Conservation (phyloP, 2,888 invertebrate genomes). For the Ophion ventricosus region DNA sequence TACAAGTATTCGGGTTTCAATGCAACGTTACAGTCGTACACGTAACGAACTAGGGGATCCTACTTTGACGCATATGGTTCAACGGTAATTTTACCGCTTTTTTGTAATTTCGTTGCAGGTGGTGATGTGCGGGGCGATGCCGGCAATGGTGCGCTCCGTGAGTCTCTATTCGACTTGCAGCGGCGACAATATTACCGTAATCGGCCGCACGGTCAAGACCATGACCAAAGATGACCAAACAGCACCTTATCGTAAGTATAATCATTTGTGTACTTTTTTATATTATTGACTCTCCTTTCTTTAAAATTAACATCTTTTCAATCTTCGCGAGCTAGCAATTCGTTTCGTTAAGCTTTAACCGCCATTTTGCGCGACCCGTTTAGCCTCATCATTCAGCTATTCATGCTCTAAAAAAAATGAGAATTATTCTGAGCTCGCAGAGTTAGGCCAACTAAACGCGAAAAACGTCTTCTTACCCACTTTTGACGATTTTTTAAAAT, state of each 20-base stretch:
- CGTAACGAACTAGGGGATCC: too few relatives aligned
- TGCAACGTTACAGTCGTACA: too few relatives aligned
- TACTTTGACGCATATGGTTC: neutral
- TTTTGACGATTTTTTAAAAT: too few relatives aligned
- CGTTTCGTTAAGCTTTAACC: too few relatives aligned
- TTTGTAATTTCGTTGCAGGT: conserved; percentile 83
- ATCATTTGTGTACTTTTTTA: neutral
- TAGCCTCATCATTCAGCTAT: too few relatives aligned
- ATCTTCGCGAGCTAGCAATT: too few relatives aligned
- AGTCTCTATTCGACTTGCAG: conserved; percentile 89
- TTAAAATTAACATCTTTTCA: neutral
- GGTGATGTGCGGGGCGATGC: conserved; percentile 90
- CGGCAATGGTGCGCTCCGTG: conserved; percentile 89
- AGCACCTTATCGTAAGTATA: conserved; percentile 87
- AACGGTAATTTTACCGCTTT: conserved; percentile 11
- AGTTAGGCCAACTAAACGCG: too few relatives aligned
- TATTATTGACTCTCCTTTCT: neutral
- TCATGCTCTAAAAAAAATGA: too few relatives aligned
- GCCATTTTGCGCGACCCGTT: too few relatives aligned
- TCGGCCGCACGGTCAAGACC: conserved; percentile 87
- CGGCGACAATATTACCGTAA: conserved; percentile 87
- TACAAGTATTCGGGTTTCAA: too few relatives aligned
- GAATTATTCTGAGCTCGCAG: too few relatives aligned
- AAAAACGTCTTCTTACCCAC: too few relatives aligned
- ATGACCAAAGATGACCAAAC: conserved; percentile 84